Base-by-base conservation (phyloP, 2,113 vertebrate genomes). In the Edolisoma coerulescens region DNA sequence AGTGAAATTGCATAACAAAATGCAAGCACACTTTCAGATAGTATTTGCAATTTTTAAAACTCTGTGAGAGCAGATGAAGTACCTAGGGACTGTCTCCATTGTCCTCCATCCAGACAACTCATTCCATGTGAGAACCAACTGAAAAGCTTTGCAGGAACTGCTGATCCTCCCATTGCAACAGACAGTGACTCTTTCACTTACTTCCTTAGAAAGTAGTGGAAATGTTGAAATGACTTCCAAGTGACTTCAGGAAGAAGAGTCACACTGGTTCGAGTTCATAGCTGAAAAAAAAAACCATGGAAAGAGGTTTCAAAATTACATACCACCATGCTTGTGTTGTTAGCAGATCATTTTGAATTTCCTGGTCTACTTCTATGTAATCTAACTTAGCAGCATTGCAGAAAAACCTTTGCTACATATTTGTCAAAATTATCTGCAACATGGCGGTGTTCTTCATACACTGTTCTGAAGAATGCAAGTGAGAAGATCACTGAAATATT, bases 221-320 rank as follows among this genome's bases (percentile, higher is more conserved):
- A 83, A 68, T 41, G 45, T 1, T 1, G 0, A 71, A 59, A 68
- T 41, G 0, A 33, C n/a, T 56, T 50, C 19, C 21, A 11, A 75
- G 13, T 24, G 24, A 65, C 79, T 63, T 32, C 28, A 57, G 79
- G 33, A 69, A 50, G 28, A 75, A 42, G 37, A 59, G 10, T 64
- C 37, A 33, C 26, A 16, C 16, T n/a, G 8, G 9, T 49, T 67
- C 45, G 82, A 44, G 24, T 28, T 56, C 45, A 33, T 6, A 42
- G 32, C 1, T 65, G 26, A 30, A 71, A 70, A 68, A 61, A 60
- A 52, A 64, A 67, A 39, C 39, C 18, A 42, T 28, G 28, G 41
- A 50, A 50, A 61, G 41, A 82, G 22, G 6, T 75, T 82, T 41
- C 26, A 65, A 37, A 49, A 59, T n/a, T 23, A 10, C 17, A 10